These are phyloP conservation scores for Alviniconcha strummeri DNA, from an alignment of 2,888 invertebrate species.

Conservation along the genomic window DNA sequence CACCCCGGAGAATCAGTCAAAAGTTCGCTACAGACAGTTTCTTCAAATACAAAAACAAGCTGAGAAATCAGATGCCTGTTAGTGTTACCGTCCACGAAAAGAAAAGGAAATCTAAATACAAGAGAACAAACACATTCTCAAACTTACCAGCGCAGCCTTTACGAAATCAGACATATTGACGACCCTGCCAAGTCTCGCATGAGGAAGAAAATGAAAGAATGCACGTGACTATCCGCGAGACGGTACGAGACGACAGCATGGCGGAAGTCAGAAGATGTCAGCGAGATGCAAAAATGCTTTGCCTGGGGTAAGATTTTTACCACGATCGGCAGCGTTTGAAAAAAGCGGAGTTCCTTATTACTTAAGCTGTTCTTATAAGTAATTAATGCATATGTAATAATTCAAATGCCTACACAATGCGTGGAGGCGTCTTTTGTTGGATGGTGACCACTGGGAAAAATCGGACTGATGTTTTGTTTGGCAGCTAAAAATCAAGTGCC, in stretches of 20 bases:
- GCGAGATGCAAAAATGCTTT: conserved; percentile 21
- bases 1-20: too few species aligned
- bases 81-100: too few species aligned
- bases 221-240: conserved; percentile 43
- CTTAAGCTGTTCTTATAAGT: neutral
- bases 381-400: neutral
- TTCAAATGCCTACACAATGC: neutral
- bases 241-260: conserved; percentile 44
- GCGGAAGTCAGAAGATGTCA: conserved; percentile 42
- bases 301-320: conserved; percentile 25
- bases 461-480: conserved; percentile 16
- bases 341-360: neutral
- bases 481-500: neutral
- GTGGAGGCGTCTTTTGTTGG: neutral
- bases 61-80: too few species aligned
- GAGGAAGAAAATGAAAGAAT: conserved; percentile 21
- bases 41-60: too few species aligned
- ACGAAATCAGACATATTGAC: conserved; percentile 31
- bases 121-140: too few species aligned
- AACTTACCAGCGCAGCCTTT: conserved; percentile 32
- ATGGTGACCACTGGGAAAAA: conserved; percentile 10
- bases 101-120: too few species aligned
- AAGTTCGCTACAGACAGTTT: too few species aligned
- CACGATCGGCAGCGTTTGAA: neutral
- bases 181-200: conserved; percentile 18